phyloP scores from a whole-genome alignment of 64 coral and sea anemone species.

The Orbicella faveolata region DNA sequence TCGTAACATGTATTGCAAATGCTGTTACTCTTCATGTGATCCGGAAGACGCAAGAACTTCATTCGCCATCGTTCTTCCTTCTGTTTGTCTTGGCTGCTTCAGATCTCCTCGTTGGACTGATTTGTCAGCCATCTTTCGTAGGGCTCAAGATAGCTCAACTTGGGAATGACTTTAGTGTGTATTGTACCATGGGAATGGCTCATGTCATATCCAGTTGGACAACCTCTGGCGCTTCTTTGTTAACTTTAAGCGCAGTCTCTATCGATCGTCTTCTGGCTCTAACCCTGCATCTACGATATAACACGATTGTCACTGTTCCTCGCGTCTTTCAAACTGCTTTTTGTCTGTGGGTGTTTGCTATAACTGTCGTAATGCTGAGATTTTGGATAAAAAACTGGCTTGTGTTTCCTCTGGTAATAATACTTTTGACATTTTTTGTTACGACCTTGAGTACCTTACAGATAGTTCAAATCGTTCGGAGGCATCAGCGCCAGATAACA shows the following conservation, averaged over 20 bases:
- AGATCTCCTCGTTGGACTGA: slow-evolving; percentile 47
- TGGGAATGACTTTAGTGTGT: neutral
- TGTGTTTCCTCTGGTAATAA: no score
- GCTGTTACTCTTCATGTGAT: slow-evolving; percentile 40
- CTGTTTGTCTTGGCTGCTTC: slow-evolving; percentile 45
- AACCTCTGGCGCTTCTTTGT: slow-evolving; percentile 26
- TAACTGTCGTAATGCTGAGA: neutral
- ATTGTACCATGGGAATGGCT: slow-evolving; percentile 6
- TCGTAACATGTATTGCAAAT: neutral
- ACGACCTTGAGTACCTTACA: neutral
- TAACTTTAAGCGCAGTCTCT: slow-evolving; percentile 45
- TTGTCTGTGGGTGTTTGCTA: slow-evolving; percentile 34
- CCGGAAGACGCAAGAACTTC: neutral
- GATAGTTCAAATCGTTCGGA: neutral
- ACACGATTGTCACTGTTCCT: slow-evolving; percentile 30
- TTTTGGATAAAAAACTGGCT: no score
- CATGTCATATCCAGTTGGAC: slow-evolving; percentile 23
- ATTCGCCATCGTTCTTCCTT: slow-evolving; percentile 46
- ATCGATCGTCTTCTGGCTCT: slow-evolving; percentile 58
- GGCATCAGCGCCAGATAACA: neutral
- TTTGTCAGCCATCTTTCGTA: slow-evolving; percentile 46
- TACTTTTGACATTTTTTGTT: neutral
- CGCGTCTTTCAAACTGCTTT: slow-evolving; percentile 24
- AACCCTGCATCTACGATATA: slow-evolving; percentile 53
- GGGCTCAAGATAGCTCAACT: slow-evolving; percentile 49